Evolutionary conservation across 2,888 invertebrate genomes (phyloP).

Genomic region (Callyntrura guangdongensis): DNA sequence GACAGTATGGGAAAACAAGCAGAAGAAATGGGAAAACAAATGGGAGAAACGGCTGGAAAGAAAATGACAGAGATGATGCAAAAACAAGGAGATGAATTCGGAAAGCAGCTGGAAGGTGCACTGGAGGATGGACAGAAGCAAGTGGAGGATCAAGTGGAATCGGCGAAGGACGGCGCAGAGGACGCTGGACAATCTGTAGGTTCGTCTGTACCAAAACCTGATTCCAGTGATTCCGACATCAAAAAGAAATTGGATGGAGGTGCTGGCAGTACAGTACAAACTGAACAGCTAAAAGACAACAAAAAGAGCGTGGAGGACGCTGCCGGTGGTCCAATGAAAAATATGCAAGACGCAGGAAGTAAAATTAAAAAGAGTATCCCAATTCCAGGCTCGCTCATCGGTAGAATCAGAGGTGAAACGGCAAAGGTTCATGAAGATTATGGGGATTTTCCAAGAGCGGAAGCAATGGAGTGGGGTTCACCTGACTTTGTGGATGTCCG

Average conservation of each 20-base stretch:
- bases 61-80: slow-evolving; percentile 21
- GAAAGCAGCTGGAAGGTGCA: slow-evolving; percentile 24
- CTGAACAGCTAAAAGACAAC: slow-evolving; percentile 5
- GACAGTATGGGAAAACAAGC: slow-evolving; percentile 31
- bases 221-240: not conserved
- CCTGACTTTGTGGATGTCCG: slow-evolving; percentile 40
- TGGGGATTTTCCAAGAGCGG: slow-evolving; percentile 39
- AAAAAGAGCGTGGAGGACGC: slow-evolving; percentile 1
- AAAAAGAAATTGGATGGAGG: slow-evolving; percentile 19
- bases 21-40: slow-evolving; percentile 21
- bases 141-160: not conserved
- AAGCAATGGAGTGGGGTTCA: slow-evolving; percentile 35
- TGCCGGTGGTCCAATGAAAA: not conserved
- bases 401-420: slow-evolving; percentile 40
- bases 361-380: slow-evolving; percentile 37
- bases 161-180: not conserved
- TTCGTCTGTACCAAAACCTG: not conserved
- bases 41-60: not conserved
- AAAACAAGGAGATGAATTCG: slow-evolving; percentile 49
- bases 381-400: slow-evolving; percentile 1
- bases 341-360: slow-evolving; percentile 19
- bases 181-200: not conserved
- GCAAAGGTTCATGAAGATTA: slow-evolving; percentile 54
- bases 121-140: slow-evolving; percentile 17
- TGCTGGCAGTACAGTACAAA: not conserved